Percentiles rank a stretch among this genome's conserved stretches.
phyloP scores from a whole-genome alignment of 1,140 invertebrate species.

The Brachionus rotundiformis region DNA sequence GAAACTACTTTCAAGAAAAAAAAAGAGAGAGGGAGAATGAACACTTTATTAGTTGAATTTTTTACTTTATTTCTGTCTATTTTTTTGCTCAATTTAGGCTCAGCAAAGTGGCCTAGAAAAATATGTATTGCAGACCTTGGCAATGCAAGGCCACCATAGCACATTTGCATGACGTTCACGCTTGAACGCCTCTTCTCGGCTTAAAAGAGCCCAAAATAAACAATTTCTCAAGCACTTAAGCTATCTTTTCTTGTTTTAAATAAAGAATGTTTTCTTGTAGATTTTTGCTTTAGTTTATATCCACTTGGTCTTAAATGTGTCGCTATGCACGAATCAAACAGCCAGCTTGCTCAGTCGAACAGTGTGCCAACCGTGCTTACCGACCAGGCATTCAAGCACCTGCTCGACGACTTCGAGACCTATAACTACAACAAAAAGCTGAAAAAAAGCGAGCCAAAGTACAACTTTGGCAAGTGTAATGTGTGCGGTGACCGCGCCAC shows the following conservation, averaged over 20 bases:
- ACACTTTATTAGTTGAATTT: neutral
- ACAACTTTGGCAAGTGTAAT: conserved; percentile 56
- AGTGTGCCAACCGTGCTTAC: neutral
- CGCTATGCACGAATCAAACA: neutral
- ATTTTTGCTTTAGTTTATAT: neutral
- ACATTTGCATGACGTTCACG: neutral
- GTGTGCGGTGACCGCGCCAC: conserved; percentile 64
- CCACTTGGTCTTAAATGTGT: neutral
- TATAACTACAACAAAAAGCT: conserved; percentile 10
- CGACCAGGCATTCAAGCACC: neutral
- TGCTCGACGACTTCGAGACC: conserved; percentile 3
- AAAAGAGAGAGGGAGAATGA: neutral
- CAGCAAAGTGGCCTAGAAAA: neutral
- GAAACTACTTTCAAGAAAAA: neutral
- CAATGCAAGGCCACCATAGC: neutral
- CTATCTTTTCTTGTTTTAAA: neutral
- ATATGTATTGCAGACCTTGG: neutral
- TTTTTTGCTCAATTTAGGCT: neutral
- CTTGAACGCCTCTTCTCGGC: neutral
- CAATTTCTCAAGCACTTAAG: neutral
- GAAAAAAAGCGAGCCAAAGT: neutral
- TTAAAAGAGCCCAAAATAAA: too few relatives aligned
- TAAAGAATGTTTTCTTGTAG: too few relatives aligned
- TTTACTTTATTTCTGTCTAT: too few relatives aligned
- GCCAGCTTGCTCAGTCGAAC: neutral